A percentile compares a stretch with the other conserved stretches of the same genome.
phyloP scores from a whole-genome alignment of 2,113 vertebrate species.

The Chelonoidis abingdonii region DNA sequence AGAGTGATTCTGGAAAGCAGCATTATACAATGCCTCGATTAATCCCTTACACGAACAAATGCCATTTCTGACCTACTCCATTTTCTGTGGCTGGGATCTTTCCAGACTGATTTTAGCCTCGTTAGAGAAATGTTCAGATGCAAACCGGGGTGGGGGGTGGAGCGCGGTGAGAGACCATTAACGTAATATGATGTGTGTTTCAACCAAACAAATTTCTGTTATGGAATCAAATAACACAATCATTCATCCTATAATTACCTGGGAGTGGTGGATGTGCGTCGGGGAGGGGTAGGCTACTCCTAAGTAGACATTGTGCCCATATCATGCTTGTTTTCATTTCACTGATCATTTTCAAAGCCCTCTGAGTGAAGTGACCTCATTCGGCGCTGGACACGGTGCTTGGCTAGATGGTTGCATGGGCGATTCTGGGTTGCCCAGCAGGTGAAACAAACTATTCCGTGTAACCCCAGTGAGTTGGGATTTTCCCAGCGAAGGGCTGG shows the following conservation, averaged over 20 bases:
- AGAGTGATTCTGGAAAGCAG: constrained; percentile 68
- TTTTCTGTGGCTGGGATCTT: not conserved
- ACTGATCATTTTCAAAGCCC: not conserved
- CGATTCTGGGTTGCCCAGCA: not conserved
- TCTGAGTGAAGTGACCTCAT: not conserved
- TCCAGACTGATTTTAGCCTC: not conserved
- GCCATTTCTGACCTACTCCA: constrained; percentile 33
- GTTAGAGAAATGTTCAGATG: not conserved
- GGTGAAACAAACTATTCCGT: not conserved
- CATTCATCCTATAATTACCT: not conserved
- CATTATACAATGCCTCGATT: constrained; percentile 39
- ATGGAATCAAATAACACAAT: not conserved
- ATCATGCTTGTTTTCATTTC: not conserved
- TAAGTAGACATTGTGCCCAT: not conserved
- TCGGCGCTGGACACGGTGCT: not conserved
- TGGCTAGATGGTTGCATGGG: fast-evolving
- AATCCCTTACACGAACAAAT: constrained; percentile 60
- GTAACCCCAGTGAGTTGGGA: not conserved
- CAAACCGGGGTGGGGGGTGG: not conserved
- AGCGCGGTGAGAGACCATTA: not conserved
- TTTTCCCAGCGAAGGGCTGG: not conserved
- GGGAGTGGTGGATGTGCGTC: not conserved
- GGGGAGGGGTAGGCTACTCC: not conserved
- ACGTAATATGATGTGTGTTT: not conserved
- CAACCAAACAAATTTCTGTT: not conserved